Percentiles rank a stretch among this genome's conserved stretches.
Conservation (phyloP, 2,888 invertebrate species). For the Scaptomyza tumidula region DNA sequence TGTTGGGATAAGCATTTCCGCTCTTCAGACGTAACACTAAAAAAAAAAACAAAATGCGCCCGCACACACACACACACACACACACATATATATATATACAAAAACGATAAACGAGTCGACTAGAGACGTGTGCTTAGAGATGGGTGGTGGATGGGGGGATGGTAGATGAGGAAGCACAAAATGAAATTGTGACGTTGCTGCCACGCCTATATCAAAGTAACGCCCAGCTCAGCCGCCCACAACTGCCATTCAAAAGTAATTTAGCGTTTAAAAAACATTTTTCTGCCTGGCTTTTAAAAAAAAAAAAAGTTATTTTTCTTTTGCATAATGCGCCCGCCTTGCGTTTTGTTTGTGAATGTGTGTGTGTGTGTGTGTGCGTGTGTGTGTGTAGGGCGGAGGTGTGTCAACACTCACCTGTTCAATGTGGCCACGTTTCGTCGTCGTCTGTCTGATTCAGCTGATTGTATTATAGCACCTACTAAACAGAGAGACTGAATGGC, state of each 20-base stretch:
- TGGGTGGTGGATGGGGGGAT: slow-evolving; percentile 11
- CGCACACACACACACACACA: slow-evolving; percentile 2
- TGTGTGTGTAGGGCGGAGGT: slow-evolving; percentile 16
- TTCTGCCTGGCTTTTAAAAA: slow-evolving; percentile 77
- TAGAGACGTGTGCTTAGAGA: slow-evolving; percentile 13
- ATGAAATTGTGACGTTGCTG: slow-evolving; percentile 74
- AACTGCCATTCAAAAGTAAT: slow-evolving; percentile 77
- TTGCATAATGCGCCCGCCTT: slow-evolving; percentile 62
- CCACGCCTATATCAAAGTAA: slow-evolving; percentile 45
- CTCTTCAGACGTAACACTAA: slow-evolving; percentile 72
- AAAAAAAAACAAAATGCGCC: slow-evolving; percentile 47
- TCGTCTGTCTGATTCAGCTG: slow-evolving; percentile 70
- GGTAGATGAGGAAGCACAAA: slow-evolving; percentile 70
- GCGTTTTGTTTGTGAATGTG: slow-evolving; percentile 30
- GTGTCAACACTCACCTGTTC: slow-evolving; percentile 72
- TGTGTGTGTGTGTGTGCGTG: slow-evolving; percentile 13
- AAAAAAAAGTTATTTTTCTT: slow-evolving; percentile 47
- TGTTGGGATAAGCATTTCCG: slow-evolving; percentile 80
- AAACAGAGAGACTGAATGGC: slow-evolving; percentile 42
- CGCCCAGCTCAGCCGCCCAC: slow-evolving; percentile 25
- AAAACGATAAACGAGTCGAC: slow-evolving; percentile 14
- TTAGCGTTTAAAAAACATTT: slow-evolving; percentile 80
- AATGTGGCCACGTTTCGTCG: slow-evolving; percentile 59
- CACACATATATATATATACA: no score
- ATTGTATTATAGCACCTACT: slow-evolving; percentile 70